Evolutionary conservation across 1,140 invertebrate genomes (phyloP), one percentile per base, ranked within the genome.

Genomic region (Atta texana): DNA sequence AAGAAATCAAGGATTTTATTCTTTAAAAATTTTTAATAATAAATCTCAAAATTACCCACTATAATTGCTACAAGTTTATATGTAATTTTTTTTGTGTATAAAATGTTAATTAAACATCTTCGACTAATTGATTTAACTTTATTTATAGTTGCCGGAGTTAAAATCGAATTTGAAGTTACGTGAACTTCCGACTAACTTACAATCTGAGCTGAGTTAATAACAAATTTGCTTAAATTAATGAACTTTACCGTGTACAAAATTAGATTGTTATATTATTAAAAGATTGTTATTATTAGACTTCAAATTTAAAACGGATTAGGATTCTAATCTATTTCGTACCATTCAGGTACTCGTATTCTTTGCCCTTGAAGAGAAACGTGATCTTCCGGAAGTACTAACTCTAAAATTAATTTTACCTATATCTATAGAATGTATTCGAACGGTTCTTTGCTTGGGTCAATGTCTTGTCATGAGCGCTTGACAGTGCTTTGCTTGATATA

Each of bases 401-500:
- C 4, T 44, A 28, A 80, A 24, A 14, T 68, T 34, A 53, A 75
- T 61, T 51, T 84, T 59, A 51, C 14, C 31, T 34, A 31, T 76
- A 44, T 2, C 7, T 44, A 55, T 18, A 81, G 77, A 71, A 39
- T 55, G 64, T 44, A 81, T 69, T 81, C 77, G n/a, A 81, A 81
- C 77, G 77, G 77, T 81, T 81, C 64, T 81, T 81, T 69, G 28
- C 77, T 14, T 49, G 6, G 77, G 77, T 81, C 77, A 81, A 81
- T 10, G 77, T 71, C 77, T 81, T 71, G 64, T 69, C 64, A 69
- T 24, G 49, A 44, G 31, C 28, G 31, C 49, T 71, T 71, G 77
- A 81, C 49, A 57, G 31, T 24, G 12, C 66, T 39, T 80, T 21
- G 14, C 7, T 69, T 39, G 16, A 8, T 69, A 24, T 68, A 53